Evolutionary conservation across 2,797 vertebrate genomes (phyloP), one percentile per base, ranked within the genome.

Genomic region (Rhinogobio ventralis): DNA sequence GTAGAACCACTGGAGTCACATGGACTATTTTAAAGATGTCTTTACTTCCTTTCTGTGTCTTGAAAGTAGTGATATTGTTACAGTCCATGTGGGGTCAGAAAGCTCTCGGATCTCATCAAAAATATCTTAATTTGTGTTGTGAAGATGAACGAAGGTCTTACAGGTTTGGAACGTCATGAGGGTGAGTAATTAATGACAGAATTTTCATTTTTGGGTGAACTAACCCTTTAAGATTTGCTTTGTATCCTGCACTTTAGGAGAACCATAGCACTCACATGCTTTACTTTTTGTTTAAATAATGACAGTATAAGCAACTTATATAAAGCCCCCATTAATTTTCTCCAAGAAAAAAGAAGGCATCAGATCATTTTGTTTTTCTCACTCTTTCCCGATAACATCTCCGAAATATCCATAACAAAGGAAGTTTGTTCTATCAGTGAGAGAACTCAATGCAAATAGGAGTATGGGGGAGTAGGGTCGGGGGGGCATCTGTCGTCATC

Each of bases 351-450:
- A 79, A 69, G 20, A 66, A 51, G 19, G 68, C 64, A 64, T 87
- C 42, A 30, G 42, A 79, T 66, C 33, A 83, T 49, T 83, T 69
- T 83, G 23, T 67, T 60, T 74, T 55, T 84, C 64, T 33, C n/a
- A 55, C 49, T 39, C 42, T 77, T 77, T 62, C 62, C 64, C 1
- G 49, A 80, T 86, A 79, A 53, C 81, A 86, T 85, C 68, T 81
- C 57, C 33, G 72, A 91, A 92, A 83, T 86, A 82, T 87, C 81
- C 62, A 77, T 66, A 69, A 88, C 75, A 89, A 89, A 91, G 87
- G 78, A 77, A 81, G 87, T 89, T 89, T 91, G 86, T 88, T 91
- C 87, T 90, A 87, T 93, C 89, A 91, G 90, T 87, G 90, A 90
- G 81, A 88, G 86, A 84, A 83, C 83, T 60, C 79, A 84, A 19